These are phyloP conservation scores for Platycheirus rosarum DNA, from an alignment of 2,888 invertebrate genomes.

Conservation along the genomic window DNA sequence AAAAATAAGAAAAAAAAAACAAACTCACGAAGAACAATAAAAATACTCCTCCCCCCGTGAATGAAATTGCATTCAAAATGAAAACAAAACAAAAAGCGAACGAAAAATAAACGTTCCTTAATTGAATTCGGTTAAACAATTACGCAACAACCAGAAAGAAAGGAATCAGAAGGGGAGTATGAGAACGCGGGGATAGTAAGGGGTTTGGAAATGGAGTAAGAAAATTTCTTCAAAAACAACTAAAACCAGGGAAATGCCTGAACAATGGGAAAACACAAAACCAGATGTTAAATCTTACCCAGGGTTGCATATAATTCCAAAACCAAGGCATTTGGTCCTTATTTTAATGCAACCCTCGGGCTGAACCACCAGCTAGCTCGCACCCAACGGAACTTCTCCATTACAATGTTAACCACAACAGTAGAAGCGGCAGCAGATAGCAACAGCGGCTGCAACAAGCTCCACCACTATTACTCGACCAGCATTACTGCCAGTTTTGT, in stretches of 20 bases:
- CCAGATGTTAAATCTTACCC: constrained; percentile 63
- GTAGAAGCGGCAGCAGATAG: constrained; percentile 33
- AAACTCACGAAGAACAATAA: constrained; percentile 24
- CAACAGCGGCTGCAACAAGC: constrained; percentile 67
- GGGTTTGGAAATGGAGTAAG: constrained; percentile 18
- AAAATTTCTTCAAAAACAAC: constrained; percentile 26
- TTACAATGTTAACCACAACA: constrained; percentile 44
- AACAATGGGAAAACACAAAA: constrained; percentile 60
- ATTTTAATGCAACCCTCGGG: constrained; percentile 24
- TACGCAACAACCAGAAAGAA: constrained; percentile 67
- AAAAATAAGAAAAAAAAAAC: constrained; percentile 31
- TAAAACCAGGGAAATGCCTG: constrained; percentile 24
- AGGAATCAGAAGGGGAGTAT: constrained; percentile 36
- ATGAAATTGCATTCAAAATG: constrained; percentile 59
- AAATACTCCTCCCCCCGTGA: constrained; percentile 18
- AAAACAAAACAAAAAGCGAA: constrained; percentile 40
- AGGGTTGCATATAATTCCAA: constrained; percentile 38
- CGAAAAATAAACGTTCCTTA: constrained; percentile 50
- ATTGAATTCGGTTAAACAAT: constrained; percentile 71
- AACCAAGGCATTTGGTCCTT: constrained; percentile 21
- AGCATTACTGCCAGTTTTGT: constrained; percentile 44
- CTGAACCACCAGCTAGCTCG: background rate
- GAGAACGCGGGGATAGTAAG: background rate
- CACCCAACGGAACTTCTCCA: constrained; percentile 27
- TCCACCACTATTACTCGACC: constrained; percentile 49